Evolutionary conservation across 1,140 invertebrate species (phyloP), one percentile per base, ranked within the genome.

Genomic region (Yoshiicerus persimilis): DNA sequence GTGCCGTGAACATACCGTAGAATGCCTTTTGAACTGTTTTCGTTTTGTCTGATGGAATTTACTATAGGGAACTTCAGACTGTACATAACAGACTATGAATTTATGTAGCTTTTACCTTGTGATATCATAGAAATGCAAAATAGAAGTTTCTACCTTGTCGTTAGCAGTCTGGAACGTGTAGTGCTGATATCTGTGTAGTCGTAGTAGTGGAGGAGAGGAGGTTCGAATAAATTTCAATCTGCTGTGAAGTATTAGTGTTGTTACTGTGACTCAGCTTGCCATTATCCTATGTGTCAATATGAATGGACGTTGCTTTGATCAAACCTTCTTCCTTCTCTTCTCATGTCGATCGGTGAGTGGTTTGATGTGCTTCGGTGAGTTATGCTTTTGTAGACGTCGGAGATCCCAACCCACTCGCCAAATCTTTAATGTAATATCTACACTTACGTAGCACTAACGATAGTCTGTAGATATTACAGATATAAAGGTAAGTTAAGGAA

Each of bases 241-340:
- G 47, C 13, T 47, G 62, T 66, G 62, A 10, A 66, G 39, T 47
- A 47, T 47, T 11, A 47, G 11, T 27, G 25, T 27, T 70, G n/a
- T 80, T 80, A 36, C 6, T 36, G 75, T 36, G 75, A 80, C 75
- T 80, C 6, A 9, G 9, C 56, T 10, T 62, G 47, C 56, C 41
- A 70, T 62, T 66, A 83, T 75, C 75, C 75, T 34, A 62, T 27
- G 32, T 85, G 83, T 88, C 87, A 88, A 88, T 88, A 62, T 85
- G 80, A 39, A 88, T 70, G 87, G 87, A 88, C 87, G 66, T 30
- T 80, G 39, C 87, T 88, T 80, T 88, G 87, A 88, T 88, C 87
- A 86, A 25, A 56, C 16, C n/a, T 84, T 38, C 38, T 23, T 83
- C 16, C 77, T 27, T 77, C 27, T 36, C 64, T 27, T 13, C 34